Conservation (phyloP, 2,888 invertebrate genomes). For the Lepeophtheirus nordmannii region DNA sequence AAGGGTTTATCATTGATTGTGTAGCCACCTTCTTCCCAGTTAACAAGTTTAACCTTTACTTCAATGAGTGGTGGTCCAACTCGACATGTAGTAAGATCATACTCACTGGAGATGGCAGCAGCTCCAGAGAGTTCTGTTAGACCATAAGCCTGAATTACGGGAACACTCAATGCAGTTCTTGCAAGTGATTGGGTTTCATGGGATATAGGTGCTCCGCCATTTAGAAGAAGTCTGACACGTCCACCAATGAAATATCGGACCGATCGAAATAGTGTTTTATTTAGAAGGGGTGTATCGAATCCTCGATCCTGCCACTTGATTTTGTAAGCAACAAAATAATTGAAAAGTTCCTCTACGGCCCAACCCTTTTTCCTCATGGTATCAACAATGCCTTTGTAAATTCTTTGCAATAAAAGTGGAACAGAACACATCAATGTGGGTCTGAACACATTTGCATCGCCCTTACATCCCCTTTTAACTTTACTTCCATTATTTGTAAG, state of each 20-base stretch:
- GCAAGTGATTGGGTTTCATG: conserved; percentile 89
- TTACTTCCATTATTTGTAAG: conserved; percentile 72
- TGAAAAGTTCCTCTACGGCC: conserved; percentile 20
- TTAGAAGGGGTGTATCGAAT: conserved; percentile 36
- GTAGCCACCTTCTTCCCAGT: conserved; percentile 90
- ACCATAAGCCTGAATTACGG: conserved; percentile 84
- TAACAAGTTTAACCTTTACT: conserved; percentile 65
- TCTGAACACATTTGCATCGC: conserved; percentile 19
- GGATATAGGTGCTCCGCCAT: conserved; percentile 87
- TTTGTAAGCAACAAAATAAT: conserved; percentile 26
- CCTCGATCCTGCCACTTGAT: conserved; percentile 25
- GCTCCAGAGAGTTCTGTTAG: conserved; percentile 92
- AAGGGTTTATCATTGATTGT: conserved; percentile 65
- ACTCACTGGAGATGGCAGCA: conserved; percentile 39
- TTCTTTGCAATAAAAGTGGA: conserved; percentile 17
- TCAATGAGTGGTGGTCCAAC: conserved; percentile 75
- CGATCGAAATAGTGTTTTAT: conserved; percentile 43
- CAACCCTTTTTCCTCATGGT: conserved; percentile 22
- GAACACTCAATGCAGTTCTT: conserved; percentile 73
- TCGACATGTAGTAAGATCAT: conserved; percentile 48
- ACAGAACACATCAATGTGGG: conserved; percentile 23
- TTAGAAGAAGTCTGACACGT: conserved; percentile 65
- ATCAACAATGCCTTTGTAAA: conserved; percentile 20
- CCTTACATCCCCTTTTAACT: conserved; percentile 28
- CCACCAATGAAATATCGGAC: conserved; percentile 70